A percentile compares a stretch with the other conserved stretches of the same genome.
These are phyloP conservation scores for Drosophila mimetica DNA, from an alignment of 2,888 invertebrate species.

Conservation along the genomic window DNA sequence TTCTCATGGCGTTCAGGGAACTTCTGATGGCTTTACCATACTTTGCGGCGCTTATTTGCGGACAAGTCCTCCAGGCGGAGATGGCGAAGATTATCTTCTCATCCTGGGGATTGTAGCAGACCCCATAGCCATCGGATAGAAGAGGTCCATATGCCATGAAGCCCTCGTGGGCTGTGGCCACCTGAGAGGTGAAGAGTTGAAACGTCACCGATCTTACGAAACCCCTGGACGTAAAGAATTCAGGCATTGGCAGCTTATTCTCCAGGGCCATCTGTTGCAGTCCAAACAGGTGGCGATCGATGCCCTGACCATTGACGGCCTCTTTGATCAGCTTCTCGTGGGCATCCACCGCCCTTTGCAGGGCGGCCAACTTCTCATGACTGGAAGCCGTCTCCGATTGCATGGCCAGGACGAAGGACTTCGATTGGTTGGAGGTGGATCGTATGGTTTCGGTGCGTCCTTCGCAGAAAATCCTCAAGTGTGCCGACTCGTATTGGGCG, in stretches of 20 bases:
- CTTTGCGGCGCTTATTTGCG: constrained; percentile 86
- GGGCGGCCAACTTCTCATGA: constrained; percentile 86
- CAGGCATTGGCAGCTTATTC: constrained; percentile 89
- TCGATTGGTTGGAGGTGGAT: constrained; percentile 92
- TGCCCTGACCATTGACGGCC: constrained; percentile 88
- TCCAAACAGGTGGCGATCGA: constrained; percentile 96
- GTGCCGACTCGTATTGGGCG: constrained; percentile 96
- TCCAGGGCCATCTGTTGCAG: constrained; percentile 93
- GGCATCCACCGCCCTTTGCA: constrained; percentile 89
- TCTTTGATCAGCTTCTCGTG: constrained; percentile 92
- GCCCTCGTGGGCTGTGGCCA: constrained; percentile 91
- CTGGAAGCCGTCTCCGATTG: constrained; percentile 83
- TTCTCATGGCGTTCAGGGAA: constrained; percentile 19
- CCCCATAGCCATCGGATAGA: constrained; percentile 93
- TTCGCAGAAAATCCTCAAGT: constrained; percentile 91
- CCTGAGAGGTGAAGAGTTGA: constrained; percentile 94
- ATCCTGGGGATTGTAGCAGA: constrained; percentile 96
- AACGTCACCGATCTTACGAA: constrained; percentile 90
- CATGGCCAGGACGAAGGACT: constrained; percentile 91
- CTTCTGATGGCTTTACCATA: constrained; percentile 34
- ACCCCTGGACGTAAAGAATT: constrained; percentile 89
- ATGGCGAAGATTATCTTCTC: constrained; percentile 90
- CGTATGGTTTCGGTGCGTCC: constrained; percentile 98
- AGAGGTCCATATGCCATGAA: constrained; percentile 97
- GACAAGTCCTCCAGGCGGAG: constrained; percentile 86